Conservation (phyloP, 2,113 vertebrate genomes). For the Ancistrus triradiatus region DNA sequence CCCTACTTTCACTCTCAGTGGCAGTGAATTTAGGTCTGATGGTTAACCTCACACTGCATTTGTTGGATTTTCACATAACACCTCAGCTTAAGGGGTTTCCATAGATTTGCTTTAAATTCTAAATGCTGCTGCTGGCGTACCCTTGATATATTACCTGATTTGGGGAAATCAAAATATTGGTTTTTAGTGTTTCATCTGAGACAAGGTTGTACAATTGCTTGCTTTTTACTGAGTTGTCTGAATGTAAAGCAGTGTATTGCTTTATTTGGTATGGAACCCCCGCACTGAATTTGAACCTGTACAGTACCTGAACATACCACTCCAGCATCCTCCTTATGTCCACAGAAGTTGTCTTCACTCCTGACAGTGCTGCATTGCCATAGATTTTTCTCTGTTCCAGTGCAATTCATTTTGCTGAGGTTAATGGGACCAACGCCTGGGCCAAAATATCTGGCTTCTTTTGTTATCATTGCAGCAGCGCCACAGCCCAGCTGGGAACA, state of each 20-base stretch:
- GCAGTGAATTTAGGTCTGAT: neutral
- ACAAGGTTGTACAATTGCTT: no score
- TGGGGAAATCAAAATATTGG: no score
- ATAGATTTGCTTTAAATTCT: no score
- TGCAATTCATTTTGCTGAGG: conserved; percentile 46
- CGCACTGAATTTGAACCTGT: neutral
- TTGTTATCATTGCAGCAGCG: neutral
- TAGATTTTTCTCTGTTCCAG: conserved; percentile 44
- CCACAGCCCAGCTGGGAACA: conserved; percentile 52
- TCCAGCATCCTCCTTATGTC: conserved; percentile 50
- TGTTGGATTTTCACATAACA: no score
- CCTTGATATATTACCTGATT: no score
- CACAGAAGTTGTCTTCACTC: conserved; percentile 26
- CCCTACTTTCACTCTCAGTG: neutral
- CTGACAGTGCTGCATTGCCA: conserved; percentile 30
- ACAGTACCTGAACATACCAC: conserved; percentile 54
- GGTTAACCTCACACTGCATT: neutral
- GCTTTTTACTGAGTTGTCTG: neutral
- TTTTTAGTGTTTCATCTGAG: no score
- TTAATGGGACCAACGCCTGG: conserved; percentile 34
- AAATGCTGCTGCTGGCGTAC: no score
- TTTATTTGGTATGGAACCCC: no score
- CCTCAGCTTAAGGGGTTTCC: no score
- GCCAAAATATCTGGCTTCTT: neutral
- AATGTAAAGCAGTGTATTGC: neutral